phyloP scores from a whole-genome alignment of 2,113 vertebrate genomes.

The Enhydra lutris region DNA sequence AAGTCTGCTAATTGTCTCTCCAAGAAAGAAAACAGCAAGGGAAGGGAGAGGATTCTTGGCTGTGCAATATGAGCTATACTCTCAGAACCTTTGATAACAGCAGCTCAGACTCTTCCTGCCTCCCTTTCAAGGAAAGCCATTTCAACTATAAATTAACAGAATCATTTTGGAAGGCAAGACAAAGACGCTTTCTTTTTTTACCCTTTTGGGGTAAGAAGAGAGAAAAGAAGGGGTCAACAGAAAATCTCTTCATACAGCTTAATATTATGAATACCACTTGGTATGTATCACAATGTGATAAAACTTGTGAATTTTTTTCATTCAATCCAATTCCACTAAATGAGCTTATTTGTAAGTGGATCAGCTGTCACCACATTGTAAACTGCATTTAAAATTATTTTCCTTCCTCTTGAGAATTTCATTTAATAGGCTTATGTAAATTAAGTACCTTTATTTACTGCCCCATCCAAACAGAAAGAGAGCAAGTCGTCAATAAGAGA shows the following conservation, averaged over 20 bases:
- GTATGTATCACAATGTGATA: background rate
- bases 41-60: background rate
- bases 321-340: conserved; percentile 39
- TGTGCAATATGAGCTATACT: background rate
- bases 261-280: background rate
- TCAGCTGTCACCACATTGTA: conserved; percentile 63
- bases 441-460: conserved; percentile 75
- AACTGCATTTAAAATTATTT: conserved; percentile 66
- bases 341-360: conserved; percentile 63
- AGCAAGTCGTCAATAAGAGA: conserved; percentile 59
- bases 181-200: background rate
- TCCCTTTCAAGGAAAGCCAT: background rate
- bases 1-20: background rate
- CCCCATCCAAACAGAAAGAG: conserved; percentile 67
- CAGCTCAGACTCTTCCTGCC: background rate
- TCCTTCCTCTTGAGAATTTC: conserved; percentile 65
- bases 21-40: background rate
- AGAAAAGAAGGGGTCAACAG: background rate
- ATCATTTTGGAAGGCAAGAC: background rate
- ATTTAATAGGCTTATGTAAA: conserved; percentile 78
- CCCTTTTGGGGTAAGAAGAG: background rate
- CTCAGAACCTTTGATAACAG: conserved; percentile 2
- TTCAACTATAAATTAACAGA: background rate
- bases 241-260: background rate
- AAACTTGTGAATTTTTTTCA: conserved; percentile 7